Percentiles rank a stretch among this genome's conserved stretches.
phyloP scores from a whole-genome alignment of 2,113 vertebrate species.

The Pelobates fuscus region DNA sequence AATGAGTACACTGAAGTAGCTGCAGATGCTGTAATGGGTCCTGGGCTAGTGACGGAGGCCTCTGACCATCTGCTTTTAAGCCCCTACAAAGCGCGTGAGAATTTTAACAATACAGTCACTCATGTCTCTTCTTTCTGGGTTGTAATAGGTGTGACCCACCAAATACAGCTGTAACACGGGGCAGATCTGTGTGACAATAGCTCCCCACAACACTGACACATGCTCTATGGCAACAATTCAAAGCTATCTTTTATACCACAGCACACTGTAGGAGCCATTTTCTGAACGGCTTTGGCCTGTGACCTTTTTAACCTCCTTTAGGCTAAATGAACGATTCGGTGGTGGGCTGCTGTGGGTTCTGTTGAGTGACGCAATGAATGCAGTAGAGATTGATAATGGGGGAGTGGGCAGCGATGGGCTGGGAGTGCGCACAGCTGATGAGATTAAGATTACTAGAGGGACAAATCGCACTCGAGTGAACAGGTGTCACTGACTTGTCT shows the following conservation, averaged over 20 bases:
- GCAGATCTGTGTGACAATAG: constrained; percentile 40
- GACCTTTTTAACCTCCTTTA: constrained; percentile 26
- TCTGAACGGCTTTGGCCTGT: constrained; percentile 38
- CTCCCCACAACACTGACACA: not conserved
- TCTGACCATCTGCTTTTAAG: constrained; percentile 67
- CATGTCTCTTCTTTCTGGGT: not conserved
- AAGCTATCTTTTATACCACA: constrained; percentile 55
- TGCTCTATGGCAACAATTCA: not conserved
- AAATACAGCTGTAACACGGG: constrained; percentile 57
- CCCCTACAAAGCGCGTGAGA: constrained; percentile 54
- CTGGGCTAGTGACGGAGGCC: constrained; percentile 47
- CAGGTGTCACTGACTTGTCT: too few relatives aligned
- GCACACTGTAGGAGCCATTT: constrained; percentile 28
- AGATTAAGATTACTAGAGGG: not conserved
- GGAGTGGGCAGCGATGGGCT: not conserved
- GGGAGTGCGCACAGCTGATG: not conserved
- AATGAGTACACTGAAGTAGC: not conserved
- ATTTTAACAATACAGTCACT: constrained; percentile 47
- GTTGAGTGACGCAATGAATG: not conserved
- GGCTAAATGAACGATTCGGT: constrained; percentile 24
- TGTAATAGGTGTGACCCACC: not conserved
- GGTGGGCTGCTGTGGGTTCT: not conserved
- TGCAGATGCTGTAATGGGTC: constrained; percentile 60
- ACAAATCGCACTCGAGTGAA: not conserved
- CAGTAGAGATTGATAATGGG: constrained; percentile 48